Evolutionary conservation across 2,797 vertebrate genomes (phyloP).

Genomic region (Cichlasoma orientale): DNA sequence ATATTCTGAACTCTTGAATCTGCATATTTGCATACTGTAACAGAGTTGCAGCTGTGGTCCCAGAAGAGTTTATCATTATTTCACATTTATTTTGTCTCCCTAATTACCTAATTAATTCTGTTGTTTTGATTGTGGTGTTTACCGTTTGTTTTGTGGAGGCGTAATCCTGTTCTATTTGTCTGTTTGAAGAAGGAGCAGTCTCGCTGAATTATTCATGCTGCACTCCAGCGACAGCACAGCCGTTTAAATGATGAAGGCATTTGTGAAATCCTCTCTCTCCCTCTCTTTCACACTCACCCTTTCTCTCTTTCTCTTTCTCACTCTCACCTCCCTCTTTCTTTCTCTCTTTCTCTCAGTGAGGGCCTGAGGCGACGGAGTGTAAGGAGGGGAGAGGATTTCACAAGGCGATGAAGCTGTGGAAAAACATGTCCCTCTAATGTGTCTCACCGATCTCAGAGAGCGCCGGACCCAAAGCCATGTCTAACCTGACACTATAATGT

Average conservation of each 20-base stretch:
- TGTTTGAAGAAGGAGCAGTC: conserved; percentile 86
- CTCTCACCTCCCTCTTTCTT: conserved; percentile 47
- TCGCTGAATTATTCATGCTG: conserved; percentile 85
- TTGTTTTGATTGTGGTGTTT: conserved; percentile 89
- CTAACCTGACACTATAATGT: conserved; percentile 69
- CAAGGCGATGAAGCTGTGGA: conserved; percentile 68
- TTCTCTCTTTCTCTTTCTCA: conserved; percentile 42
- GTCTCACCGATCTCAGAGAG: conserved; percentile 55
- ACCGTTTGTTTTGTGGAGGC: conserved; percentile 84
- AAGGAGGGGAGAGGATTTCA: conserved; percentile 71
- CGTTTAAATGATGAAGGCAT: conserved; percentile 84
- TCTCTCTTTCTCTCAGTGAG: conserved; percentile 53
- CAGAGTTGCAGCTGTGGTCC: conserved; percentile 79
- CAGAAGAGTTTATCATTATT: conserved; percentile 85
- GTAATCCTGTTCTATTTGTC: conserved; percentile 87
- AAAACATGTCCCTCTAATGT: conserved; percentile 73
- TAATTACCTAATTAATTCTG: conserved; percentile 89
- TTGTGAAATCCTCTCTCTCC: conserved; percentile 77
- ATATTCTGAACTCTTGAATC: conserved; percentile 75
- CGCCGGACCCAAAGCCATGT: conserved; percentile 59
- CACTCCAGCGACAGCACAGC: conserved; percentile 78
- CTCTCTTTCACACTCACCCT: conserved; percentile 15
- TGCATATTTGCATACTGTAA: conserved; percentile 80
- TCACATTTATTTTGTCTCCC: conserved; percentile 88
- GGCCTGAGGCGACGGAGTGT: conserved; percentile 73